Percentiles rank a stretch among this genome's conserved stretches.
These are phyloP conservation scores for Sarcophaga carnaria DNA, from an alignment of 2,888 invertebrate genomes.

Conservation along the genomic window DNA sequence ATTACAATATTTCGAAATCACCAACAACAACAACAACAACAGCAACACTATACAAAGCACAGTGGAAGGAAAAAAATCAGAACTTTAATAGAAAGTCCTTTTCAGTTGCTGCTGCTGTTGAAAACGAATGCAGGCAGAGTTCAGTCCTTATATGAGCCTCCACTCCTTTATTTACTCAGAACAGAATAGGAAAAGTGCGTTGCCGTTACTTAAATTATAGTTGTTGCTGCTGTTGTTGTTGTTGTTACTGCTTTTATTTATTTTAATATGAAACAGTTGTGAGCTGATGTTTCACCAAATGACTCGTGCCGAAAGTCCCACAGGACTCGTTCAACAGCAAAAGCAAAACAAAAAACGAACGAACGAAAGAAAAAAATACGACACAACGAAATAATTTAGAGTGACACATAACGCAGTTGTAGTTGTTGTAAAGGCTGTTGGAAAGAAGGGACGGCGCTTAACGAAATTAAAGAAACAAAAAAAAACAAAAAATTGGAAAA, in stretches of 20 bases:
- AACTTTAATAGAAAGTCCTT: background rate
- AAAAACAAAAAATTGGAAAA: background rate
- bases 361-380: background rate
- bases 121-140: background rate
- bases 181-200: background rate
- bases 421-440: background rate
- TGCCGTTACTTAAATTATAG: background rate
- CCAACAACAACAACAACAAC: background rate
- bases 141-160: background rate
- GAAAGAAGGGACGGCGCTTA: background rate
- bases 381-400: background rate
- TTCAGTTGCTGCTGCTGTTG: background rate
- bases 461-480: background rate
- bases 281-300: conserved; percentile 48
- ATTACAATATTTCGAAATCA: background rate
- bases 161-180: background rate
- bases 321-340: conserved; percentile 51
- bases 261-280: conserved; percentile 34
- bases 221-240: conserved; percentile 7
- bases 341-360: background rate
- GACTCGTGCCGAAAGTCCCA: conserved; percentile 53
- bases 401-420: background rate
- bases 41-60: conserved; percentile 39
- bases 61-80: conserved; percentile 14
- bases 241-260: conserved; percentile 18